Percentiles rank a stretch among this genome's conserved stretches.
Conservation (phyloP, 2,888 invertebrate genomes). For the Drosophila ezoana region DNA sequence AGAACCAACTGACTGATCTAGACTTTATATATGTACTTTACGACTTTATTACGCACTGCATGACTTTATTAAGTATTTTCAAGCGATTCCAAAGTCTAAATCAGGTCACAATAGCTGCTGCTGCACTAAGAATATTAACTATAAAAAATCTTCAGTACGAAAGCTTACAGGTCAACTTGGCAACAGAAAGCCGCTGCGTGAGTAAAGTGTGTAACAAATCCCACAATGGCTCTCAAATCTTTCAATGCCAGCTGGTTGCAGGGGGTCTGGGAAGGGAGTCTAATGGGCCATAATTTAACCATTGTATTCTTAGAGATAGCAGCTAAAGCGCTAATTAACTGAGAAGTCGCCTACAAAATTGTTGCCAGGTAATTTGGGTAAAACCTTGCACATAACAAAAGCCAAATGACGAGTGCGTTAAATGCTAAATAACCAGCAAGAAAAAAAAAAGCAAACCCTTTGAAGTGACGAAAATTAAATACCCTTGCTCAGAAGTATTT, state of each 20-base stretch:
- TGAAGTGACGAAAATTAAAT: not conserved
- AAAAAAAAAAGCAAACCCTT: constrained; percentile 6
- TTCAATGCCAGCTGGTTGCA: constrained; percentile 38
- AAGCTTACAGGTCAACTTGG: not conserved
- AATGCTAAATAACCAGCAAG: constrained; percentile 30
- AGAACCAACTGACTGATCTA: too few species aligned
- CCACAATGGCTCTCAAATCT: constrained; percentile 21
- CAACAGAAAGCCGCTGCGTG: constrained; percentile 5
- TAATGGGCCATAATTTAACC: constrained; percentile 72
- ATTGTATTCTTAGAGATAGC: constrained; percentile 59
- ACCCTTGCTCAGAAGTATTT: not conserved
- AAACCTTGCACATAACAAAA: constrained; percentile 56
- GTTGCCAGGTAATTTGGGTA: constrained; percentile 38
- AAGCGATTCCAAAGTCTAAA: not conserved
- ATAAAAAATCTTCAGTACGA: not conserved
- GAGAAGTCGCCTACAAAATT: constrained; percentile 67
- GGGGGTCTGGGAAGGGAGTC: constrained; percentile 28
- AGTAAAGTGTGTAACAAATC: constrained; percentile 6
- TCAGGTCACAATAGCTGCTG: constrained; percentile 11
- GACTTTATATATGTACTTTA: too few species aligned
- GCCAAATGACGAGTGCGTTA: constrained; percentile 60
- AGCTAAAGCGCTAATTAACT: constrained; percentile 69
- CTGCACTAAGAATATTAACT: constrained; percentile 3
- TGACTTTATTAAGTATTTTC: not conserved
- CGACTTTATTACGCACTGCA: not conserved